These are phyloP conservation scores for Crypturellus tataupa DNA, from an alignment of 2,797 vertebrate species.

Conservation along the genomic window DNA sequence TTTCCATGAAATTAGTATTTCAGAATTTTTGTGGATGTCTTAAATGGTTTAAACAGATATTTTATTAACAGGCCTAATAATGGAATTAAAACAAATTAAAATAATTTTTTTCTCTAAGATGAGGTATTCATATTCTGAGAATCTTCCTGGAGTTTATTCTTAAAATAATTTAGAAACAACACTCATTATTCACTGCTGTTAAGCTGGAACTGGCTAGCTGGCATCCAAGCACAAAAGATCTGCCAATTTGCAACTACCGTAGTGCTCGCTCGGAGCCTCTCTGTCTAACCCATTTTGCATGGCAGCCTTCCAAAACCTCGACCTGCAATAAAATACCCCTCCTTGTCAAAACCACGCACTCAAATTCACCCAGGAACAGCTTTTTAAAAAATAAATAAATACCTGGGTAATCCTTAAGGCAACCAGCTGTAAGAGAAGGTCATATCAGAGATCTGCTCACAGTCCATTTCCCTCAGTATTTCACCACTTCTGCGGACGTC, in stretches of 20 bases:
- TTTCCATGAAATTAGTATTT: slow-evolving; percentile 81
- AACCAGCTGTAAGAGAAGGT: not conserved
- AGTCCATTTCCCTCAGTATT: not conserved
- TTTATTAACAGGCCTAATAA: slow-evolving; percentile 80
- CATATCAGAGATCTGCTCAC: not conserved
- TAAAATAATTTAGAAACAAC: slow-evolving; percentile 32
- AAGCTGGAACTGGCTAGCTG: slow-evolving; percentile 32
- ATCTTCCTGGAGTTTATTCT: slow-evolving; percentile 40
- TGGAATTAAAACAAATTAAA: slow-evolving; percentile 80
- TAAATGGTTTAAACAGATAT: slow-evolving; percentile 74
- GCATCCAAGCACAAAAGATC: not conserved
- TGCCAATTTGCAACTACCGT: slow-evolving; percentile 32
- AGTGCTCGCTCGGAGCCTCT: slow-evolving; percentile 18
- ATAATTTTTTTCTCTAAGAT: slow-evolving; percentile 67
- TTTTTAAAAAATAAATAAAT: not conserved
- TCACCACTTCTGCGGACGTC: not conserved
- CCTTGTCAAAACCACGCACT: not conserved
- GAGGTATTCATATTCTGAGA: slow-evolving; percentile 45
- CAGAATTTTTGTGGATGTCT: slow-evolving; percentile 63
- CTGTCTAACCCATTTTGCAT: slow-evolving; percentile 48
- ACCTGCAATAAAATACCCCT: not conserved
- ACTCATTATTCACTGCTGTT: slow-evolving; percentile 34
- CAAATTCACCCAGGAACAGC: not conserved
- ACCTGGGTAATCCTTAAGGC: not conserved
- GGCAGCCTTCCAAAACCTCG: slow-evolving; percentile 2